These are phyloP conservation scores for Drosophila crucigera DNA, from an alignment of 2,888 invertebrate genomes.

Conservation along the genomic window DNA sequence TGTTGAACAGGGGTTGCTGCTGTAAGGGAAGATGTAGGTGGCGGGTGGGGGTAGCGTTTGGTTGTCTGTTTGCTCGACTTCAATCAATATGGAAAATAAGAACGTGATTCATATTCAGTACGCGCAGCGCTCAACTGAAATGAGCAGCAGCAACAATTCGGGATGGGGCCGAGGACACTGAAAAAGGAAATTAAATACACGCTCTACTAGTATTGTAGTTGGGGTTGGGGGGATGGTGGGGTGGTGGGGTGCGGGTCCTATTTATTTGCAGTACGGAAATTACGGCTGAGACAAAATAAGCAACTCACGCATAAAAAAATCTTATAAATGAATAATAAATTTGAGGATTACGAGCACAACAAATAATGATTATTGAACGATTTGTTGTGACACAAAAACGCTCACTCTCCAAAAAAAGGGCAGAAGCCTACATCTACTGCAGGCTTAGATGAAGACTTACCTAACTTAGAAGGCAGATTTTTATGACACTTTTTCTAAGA, in stretches of 20 bases:
- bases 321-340: constrained; percentile 42
- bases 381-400: background rate
- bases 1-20: background rate
- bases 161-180: constrained; percentile 1
- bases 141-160: constrained; percentile 42
- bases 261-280: constrained; percentile 62
- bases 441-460: background rate
- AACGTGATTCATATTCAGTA: constrained; percentile 72
- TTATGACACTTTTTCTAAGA: too few species aligned
- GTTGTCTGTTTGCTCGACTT: constrained; percentile 29
- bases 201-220: constrained; percentile 33
- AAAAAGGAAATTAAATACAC: constrained; percentile 72
- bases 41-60: background rate
- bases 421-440: background rate
- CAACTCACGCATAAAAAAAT: constrained; percentile 24
- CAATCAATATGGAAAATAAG: constrained; percentile 74
- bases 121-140: constrained; percentile 62
- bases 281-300: constrained; percentile 43
- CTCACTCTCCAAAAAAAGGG: background rate
- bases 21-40: background rate
- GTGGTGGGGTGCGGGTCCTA: background rate
- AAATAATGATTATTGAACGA: constrained; percentile 18
- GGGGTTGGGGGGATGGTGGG: background rate
- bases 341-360: constrained; percentile 17
- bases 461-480: background rate